Percentiles rank a stretch among this genome's conserved stretches.
Conservation (phyloP, 92 coral and sea anemone genomes). For the Siderastrea siderea region DNA sequence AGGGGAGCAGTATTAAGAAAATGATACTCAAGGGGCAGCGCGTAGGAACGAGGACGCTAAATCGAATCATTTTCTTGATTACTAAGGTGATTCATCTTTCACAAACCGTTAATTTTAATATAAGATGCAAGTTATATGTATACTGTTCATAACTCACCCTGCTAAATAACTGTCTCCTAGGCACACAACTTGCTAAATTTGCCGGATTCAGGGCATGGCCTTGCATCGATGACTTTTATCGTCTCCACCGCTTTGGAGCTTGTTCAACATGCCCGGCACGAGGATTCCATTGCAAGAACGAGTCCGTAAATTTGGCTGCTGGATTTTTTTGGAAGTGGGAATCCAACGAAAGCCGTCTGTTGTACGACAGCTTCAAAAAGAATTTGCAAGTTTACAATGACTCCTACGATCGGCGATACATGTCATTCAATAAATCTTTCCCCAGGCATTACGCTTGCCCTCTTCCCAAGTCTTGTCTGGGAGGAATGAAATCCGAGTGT, state of each 20-base stretch:
- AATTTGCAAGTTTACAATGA: background rate
- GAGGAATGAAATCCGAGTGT: constrained; percentile 71
- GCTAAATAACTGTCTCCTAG: background rate
- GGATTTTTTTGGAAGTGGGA: constrained; percentile 3
- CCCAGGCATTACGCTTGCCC: constrained; percentile 44
- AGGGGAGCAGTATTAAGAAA: too few relatives aligned
- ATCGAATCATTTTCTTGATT: too few relatives aligned
- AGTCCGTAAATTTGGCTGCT: background rate
- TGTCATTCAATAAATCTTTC: too few relatives aligned
- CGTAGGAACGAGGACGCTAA: too few relatives aligned
- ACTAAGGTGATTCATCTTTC: too few relatives aligned
- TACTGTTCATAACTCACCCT: background rate
- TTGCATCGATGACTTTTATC: background rate
- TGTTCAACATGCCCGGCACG: background rate
- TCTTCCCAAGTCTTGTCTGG: constrained; percentile 63
- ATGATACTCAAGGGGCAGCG: too few relatives aligned
- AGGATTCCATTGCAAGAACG: background rate
- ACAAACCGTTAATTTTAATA: too few relatives aligned
- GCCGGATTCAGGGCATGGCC: background rate
- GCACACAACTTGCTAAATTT: background rate
- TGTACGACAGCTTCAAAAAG: background rate
- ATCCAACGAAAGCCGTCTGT: background rate
- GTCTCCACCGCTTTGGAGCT: background rate
- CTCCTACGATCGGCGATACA: background rate
- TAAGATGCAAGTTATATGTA: too few relatives aligned